Conservation (phyloP, 2,888 invertebrate genomes). For the Lumbricus terrestris region DNA sequence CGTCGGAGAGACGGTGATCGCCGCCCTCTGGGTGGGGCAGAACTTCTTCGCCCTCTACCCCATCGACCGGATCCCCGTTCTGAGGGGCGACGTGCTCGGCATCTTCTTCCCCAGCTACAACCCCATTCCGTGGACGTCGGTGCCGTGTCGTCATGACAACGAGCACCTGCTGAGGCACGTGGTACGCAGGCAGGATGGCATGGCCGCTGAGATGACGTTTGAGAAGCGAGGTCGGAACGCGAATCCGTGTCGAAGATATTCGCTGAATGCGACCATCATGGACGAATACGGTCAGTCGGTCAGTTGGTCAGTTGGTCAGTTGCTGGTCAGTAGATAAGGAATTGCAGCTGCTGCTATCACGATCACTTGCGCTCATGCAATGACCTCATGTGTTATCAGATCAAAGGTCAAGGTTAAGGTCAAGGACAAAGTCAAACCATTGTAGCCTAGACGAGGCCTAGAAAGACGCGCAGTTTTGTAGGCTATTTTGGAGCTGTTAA, state of each 20-base stretch:
- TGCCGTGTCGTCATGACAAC: slow-evolving; percentile 20
- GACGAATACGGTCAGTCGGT: slow-evolving; percentile 24
- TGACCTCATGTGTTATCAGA: no score
- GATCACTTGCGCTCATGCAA: no score
- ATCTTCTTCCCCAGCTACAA: slow-evolving; percentile 34
- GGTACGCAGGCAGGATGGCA: neutral
- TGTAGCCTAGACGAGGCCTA: no score
- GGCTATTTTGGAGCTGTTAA: no score
- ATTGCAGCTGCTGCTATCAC: no score
- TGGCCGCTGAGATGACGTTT: neutral
- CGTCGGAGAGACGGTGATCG: slow-evolving; percentile 32
- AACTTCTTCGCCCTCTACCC: slow-evolving; percentile 34
- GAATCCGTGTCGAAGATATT: slow-evolving; percentile 31
- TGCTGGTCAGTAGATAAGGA: no score
- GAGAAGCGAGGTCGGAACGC: neutral
- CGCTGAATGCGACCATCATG: slow-evolving; percentile 35
- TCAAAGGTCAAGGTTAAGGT: no score
- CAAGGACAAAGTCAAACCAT: no score
- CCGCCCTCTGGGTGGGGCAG: slow-evolving; percentile 35
- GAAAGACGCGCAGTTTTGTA: no score
- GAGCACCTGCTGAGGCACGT: slow-evolving; percentile 8
- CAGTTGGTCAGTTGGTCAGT: neutral
- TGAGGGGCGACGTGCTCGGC: slow-evolving; percentile 26
- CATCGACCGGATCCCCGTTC: slow-evolving; percentile 28
- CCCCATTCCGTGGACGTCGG: slow-evolving; percentile 34